Percentiles rank a stretch among this genome's conserved stretches.
These are phyloP conservation scores for Anthophora plumipes DNA, from an alignment of 2,888 invertebrate species.

Conservation along the genomic window DNA sequence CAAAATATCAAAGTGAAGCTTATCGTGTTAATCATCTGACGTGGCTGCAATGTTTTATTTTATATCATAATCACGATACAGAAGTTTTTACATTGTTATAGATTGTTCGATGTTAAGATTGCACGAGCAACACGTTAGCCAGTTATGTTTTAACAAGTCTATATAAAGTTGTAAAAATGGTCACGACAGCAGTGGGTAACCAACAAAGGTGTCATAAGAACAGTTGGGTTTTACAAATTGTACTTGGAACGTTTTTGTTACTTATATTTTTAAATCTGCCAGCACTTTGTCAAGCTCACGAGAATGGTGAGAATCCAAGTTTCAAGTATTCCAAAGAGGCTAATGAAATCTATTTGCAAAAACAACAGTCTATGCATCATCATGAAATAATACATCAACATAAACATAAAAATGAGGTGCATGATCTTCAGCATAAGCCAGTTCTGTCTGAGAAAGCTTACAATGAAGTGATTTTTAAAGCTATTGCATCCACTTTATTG, in stretches of 20 bases:
- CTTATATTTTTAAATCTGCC: slow-evolving; percentile 82
- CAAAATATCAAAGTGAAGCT: slow-evolving; percentile 1
- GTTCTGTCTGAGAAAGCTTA: slow-evolving; percentile 54
- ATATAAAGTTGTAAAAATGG: slow-evolving; percentile 31
- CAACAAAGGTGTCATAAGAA: slow-evolving; percentile 1
- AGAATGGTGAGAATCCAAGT: slow-evolving; percentile 87
- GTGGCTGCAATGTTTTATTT: slow-evolving; percentile 29
- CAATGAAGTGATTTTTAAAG: slow-evolving; percentile 86
- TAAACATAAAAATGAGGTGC: slow-evolving; percentile 68
- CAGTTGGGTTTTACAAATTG: slow-evolving; percentile 69
- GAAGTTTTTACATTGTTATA: slow-evolving; percentile 18
- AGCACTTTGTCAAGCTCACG: slow-evolving; percentile 77
- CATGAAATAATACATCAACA: slow-evolving; percentile 28
- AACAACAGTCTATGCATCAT: slow-evolving; percentile 33
- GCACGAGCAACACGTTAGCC: slow-evolving; percentile 14
- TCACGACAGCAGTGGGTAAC: slow-evolving; percentile 39
- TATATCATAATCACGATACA: slow-evolving; percentile 1
- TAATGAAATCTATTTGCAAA: slow-evolving; percentile 32
- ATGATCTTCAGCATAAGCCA: slow-evolving; percentile 43
- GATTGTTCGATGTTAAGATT: slow-evolving; percentile 53
- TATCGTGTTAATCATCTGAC: slow-evolving; percentile 26
- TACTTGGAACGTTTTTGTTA: slow-evolving; percentile 72
- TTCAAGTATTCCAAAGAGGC: slow-evolving; percentile 94
- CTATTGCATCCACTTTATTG: slow-evolving; percentile 94
- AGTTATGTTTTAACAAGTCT: slow-evolving; percentile 22